phyloP scores from a whole-genome alignment of 2,888 invertebrate species.

The Xanthia togata region DNA sequence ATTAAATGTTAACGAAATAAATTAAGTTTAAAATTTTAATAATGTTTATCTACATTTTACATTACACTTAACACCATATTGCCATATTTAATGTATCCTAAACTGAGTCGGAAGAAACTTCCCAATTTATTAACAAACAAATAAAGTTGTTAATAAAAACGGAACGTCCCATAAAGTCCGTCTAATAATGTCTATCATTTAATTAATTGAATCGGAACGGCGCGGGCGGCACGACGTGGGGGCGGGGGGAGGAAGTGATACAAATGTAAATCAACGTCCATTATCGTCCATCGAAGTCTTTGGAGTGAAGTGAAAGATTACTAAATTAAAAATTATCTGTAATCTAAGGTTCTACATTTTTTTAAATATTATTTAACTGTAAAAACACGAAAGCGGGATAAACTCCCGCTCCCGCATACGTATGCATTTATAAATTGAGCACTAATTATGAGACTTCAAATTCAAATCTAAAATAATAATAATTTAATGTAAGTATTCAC shows the following conservation, averaged over 20 bases:
- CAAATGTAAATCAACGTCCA: slow-evolving; percentile 68
- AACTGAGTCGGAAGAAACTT: slow-evolving; percentile 3
- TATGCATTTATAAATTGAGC: not conserved
- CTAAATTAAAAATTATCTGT: slow-evolving; percentile 19
- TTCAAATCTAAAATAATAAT: not conserved
- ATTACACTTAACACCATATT: not conserved
- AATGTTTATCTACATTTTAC: not conserved
- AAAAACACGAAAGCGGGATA: too few relatives aligned
- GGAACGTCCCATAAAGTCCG: slow-evolving; percentile 40
- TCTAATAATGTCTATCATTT: slow-evolving; percentile 53
- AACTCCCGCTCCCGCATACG: too few relatives aligned
- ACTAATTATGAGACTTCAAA: not conserved
- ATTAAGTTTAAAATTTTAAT: not conserved
- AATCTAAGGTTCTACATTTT: slow-evolving; percentile 17
- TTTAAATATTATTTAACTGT: not conserved
- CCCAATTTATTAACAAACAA: slow-evolving; percentile 41
- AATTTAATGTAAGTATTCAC: not conserved
- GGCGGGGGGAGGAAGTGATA: slow-evolving; percentile 47
- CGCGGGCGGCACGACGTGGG: slow-evolving; percentile 1
- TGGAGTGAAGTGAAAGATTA: slow-evolving; percentile 52
- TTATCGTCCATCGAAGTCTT: slow-evolving; percentile 42
- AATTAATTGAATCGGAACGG: slow-evolving; percentile 59
- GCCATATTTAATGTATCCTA: not conserved
- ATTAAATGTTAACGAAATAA: not conserved
- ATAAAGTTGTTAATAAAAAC: slow-evolving; percentile 49